A percentile compares a stretch with the other conserved stretches of the same genome.
These are phyloP conservation scores for Rhagium mordax DNA, from an alignment of 2,888 invertebrate species.

Conservation along the genomic window DNA sequence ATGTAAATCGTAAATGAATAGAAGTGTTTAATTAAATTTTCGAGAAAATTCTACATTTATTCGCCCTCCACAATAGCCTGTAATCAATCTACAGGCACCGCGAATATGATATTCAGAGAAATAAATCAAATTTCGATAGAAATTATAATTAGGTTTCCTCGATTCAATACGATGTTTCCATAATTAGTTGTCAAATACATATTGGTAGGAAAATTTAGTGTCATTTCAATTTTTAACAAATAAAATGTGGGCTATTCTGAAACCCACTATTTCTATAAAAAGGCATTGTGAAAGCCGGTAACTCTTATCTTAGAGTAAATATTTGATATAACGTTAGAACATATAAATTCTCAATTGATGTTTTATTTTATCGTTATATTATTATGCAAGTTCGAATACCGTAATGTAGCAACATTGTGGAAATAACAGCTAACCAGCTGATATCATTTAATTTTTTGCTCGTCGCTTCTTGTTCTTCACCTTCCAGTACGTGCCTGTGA, in stretches of 20 bases:
- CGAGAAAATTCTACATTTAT: background rate
- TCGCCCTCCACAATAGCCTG: background rate
- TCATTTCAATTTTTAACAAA: background rate
- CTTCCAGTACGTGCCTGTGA: too few relatives aligned
- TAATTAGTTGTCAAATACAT: conserved; percentile 20
- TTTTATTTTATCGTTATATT: too few relatives aligned
- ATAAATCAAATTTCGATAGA: conserved; percentile 31
- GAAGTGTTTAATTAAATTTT: conserved; percentile 9
- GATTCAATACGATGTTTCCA: background rate
- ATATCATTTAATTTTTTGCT: too few relatives aligned
- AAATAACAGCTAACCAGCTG: too few relatives aligned
- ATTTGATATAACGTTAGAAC: too few relatives aligned
- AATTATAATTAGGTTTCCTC: conserved; percentile 18
- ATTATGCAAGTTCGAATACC: too few relatives aligned
- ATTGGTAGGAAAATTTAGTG: conserved; percentile 1
- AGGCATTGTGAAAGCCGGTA: too few relatives aligned
- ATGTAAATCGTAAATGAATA: conserved; percentile 4
- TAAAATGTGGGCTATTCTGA: background rate
- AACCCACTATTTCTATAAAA: too few relatives aligned
- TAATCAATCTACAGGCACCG: conserved; percentile 7
- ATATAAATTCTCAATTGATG: too few relatives aligned
- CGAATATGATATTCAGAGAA: conserved; percentile 4
- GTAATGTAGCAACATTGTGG: too few relatives aligned
- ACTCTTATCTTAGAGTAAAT: too few relatives aligned
- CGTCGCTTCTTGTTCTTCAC: too few relatives aligned